Percentiles rank a stretch among this genome's conserved stretches.
Conservation (phyloP, 2,113 vertebrate genomes). For the Stictonetta naevosa region DNA sequence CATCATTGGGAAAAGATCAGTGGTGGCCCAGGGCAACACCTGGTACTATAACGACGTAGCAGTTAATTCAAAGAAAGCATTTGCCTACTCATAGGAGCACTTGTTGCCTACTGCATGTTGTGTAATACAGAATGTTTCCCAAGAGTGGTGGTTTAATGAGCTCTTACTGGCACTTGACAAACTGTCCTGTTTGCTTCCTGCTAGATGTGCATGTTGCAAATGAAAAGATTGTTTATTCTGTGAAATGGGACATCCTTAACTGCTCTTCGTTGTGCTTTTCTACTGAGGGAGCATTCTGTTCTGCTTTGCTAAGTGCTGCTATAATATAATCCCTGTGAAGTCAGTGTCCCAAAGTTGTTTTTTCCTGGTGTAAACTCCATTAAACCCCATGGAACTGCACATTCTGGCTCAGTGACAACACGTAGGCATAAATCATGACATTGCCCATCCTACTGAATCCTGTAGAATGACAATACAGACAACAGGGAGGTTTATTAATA, state of each 20-base stretch:
- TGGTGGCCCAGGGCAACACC: neutral
- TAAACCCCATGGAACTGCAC: neutral
- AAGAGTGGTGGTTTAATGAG: conserved; percentile 20
- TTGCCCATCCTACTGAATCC: neutral
- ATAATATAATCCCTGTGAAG: conserved; percentile 27
- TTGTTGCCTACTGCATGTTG: neutral
- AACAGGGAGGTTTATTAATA: conserved; percentile 5
- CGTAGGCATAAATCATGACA: neutral
- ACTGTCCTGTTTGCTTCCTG: conserved; percentile 37
- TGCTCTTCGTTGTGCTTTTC: neutral
- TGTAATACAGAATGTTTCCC: conserved; percentile 34
- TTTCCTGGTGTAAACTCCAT: neutral
- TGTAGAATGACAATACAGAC: neutral
- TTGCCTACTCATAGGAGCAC: neutral
- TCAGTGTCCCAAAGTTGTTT: neutral
- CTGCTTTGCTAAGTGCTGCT: conserved; percentile 26
- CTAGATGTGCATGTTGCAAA: neutral
- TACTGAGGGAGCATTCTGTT: neutral
- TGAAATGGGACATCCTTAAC: neutral
- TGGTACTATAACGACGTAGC: neutral
- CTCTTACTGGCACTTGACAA: conserved; percentile 35
- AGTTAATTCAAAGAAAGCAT: neutral
- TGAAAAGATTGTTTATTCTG: neutral
- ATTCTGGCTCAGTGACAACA: neutral
- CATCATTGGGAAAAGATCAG: neutral